Evolutionary conservation across 2,113 vertebrate species (phyloP).

Genomic region (Coracopsis vasa): DNA sequence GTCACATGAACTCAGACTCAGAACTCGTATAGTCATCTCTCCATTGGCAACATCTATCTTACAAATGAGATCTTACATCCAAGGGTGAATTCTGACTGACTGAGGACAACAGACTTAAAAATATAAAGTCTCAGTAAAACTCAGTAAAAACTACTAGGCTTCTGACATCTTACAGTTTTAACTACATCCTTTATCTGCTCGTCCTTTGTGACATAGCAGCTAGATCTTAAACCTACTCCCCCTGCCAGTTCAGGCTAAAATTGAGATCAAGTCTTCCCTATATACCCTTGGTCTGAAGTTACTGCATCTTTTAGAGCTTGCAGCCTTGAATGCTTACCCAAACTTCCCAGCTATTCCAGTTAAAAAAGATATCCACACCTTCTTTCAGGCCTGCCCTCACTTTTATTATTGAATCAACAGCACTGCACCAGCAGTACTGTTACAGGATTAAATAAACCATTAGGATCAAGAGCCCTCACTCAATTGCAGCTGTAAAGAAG

Average conservation of each 20-base stretch:
- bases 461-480: fast-evolving
- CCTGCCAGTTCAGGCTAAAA: background rate
- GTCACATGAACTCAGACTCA: background rate
- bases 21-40: background rate
- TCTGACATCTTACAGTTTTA: background rate
- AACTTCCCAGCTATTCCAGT: background rate
- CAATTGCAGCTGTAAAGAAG: background rate
- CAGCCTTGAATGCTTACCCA: background rate
- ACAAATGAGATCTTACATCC: background rate
- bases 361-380: background rate
- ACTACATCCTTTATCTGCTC: background rate
- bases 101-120: background rate
- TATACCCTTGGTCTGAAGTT: background rate
- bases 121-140: background rate
- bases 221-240: background rate
- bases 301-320: background rate
- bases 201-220: background rate
- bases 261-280: background rate
- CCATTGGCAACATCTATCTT: background rate
- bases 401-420: background rate
- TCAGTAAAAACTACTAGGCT: background rate
- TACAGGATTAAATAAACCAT: background rate
- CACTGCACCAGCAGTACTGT: background rate
- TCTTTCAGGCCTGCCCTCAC: background rate
- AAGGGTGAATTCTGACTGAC: background rate